Conservation (phyloP, 1,140 invertebrate genomes). For the Drosophila insularis region DNA sequence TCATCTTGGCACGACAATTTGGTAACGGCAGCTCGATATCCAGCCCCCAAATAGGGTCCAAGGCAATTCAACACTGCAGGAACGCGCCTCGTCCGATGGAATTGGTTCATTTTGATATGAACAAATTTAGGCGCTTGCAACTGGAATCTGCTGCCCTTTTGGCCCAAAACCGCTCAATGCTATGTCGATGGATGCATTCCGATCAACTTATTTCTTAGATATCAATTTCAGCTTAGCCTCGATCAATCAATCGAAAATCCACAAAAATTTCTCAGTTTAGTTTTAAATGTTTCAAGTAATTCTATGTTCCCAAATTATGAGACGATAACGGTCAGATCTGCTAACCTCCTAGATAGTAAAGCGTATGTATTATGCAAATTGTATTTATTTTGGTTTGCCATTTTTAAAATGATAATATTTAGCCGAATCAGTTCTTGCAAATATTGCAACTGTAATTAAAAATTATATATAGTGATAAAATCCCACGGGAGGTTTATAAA, state of each 20-base stretch:
- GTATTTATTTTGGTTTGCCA: not conserved
- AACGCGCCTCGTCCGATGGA: conserved; percentile 8
- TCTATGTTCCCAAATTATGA: conserved; percentile 4
- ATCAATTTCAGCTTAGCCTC: not conserved
- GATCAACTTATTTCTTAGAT: conserved; percentile 42
- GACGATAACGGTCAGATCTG: not conserved
- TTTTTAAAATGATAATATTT: not conserved
- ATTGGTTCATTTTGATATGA: conserved; percentile 40
- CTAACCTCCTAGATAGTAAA: not conserved
- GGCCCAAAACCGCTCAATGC: conserved; percentile 55
- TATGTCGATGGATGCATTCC: conserved; percentile 48
- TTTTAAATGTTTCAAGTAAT: conserved; percentile 23
- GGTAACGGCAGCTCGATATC: conserved; percentile 17
- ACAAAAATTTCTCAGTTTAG: conserved; percentile 25
- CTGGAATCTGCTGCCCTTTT: conserved; percentile 51
- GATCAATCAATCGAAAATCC: not conserved
- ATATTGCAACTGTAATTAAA: not conserved
- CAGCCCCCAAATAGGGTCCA: conserved; percentile 22
- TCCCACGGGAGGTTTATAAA: not conserved
- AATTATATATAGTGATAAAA: not conserved
- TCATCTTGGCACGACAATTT: conserved; percentile 19
- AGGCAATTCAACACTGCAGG: not conserved
- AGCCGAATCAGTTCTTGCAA: not conserved
- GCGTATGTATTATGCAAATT: not conserved
- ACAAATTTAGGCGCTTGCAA: conserved; percentile 35